phyloP scores from a whole-genome alignment of 2,797 vertebrate species.

The Rhinella marina region DNA sequence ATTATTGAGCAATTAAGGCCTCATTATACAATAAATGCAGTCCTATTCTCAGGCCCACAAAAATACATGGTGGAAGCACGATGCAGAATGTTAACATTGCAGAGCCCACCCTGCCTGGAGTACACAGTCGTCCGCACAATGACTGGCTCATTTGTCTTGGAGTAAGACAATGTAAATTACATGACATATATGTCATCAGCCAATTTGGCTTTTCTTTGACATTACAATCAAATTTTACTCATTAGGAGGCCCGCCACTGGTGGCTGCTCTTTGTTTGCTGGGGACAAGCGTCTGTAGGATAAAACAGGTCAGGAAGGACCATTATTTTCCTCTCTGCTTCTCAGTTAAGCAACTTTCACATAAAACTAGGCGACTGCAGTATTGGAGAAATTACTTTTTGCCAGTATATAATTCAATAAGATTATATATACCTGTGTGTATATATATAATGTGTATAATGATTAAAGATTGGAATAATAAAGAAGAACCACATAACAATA shows the following conservation, averaged over 20 bases:
- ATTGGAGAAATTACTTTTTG: too few relatives aligned
- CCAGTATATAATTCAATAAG: too few relatives aligned
- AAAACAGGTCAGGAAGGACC: conserved; percentile 64
- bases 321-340: conserved; percentile 67
- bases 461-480: too few relatives aligned
- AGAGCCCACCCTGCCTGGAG: neutral
- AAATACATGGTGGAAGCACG: neutral
- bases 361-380: neutral
- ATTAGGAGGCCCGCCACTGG: conserved; percentile 67
- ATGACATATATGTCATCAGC: conserved; percentile 38
- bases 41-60: conserved; percentile 32
- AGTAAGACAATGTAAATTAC: conserved; percentile 26
- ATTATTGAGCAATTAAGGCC: conserved; percentile 64
- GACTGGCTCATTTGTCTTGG: conserved; percentile 26
- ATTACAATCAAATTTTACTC: conserved; percentile 64
- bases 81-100: neutral
- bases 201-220: conserved; percentile 58
- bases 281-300: conserved; percentile 65
- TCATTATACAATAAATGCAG: conserved; percentile 60
- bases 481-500: too few relatives aligned
- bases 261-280: conserved; percentile 68
- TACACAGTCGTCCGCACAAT: neutral
- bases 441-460: too few relatives aligned
- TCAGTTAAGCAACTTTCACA: conserved; percentile 36
- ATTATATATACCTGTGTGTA: too few relatives aligned